Conservation (phyloP, 2,888 invertebrate species). For the Galerucella nymphaeae region DNA sequence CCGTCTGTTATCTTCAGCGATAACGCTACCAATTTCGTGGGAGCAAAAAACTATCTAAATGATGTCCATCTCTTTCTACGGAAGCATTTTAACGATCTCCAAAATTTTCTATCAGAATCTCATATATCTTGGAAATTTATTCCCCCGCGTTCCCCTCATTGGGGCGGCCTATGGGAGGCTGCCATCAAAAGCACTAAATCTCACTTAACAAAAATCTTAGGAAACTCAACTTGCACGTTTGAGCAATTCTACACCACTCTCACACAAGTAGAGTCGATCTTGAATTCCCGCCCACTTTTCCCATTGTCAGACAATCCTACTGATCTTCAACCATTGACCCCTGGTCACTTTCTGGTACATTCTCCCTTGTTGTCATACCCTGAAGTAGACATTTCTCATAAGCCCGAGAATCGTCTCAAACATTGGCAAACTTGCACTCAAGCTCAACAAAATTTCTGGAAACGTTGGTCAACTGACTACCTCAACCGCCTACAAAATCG, state of each 20-base stretch:
- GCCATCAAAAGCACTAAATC: too few relatives aligned
- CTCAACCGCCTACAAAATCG: too few relatives aligned
- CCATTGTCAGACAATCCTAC: too few relatives aligned
- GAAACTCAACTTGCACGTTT: conserved; percentile 4
- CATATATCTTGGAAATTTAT: too few relatives aligned
- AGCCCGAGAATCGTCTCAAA: conserved; percentile 16
- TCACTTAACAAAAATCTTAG: too few relatives aligned
- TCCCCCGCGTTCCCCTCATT: too few relatives aligned
- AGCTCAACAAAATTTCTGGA: conserved; percentile 19
- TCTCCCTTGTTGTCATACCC: conserved; percentile 16
- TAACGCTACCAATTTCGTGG: conserved; percentile 30
- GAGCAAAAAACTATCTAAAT: conserved; percentile 10
- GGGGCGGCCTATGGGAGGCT: too few relatives aligned
- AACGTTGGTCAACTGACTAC: conserved; percentile 25
- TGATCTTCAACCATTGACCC: neutral
- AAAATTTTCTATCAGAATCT: too few relatives aligned
- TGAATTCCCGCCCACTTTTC: too few relatives aligned
- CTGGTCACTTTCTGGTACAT: conserved; percentile 19
- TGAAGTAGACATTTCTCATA: conserved; percentile 14
- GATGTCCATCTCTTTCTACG: conserved; percentile 13
- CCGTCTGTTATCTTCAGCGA: conserved; percentile 9
- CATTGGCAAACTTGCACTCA: conserved; percentile 2
- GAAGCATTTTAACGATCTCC: conserved; percentile 13
- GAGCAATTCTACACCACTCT: conserved; percentile 14
- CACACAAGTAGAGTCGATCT: neutral